These are phyloP conservation scores for Nannospalax galili DNA, from an alignment of 2,113 vertebrate genomes.

Conservation along the genomic window DNA sequence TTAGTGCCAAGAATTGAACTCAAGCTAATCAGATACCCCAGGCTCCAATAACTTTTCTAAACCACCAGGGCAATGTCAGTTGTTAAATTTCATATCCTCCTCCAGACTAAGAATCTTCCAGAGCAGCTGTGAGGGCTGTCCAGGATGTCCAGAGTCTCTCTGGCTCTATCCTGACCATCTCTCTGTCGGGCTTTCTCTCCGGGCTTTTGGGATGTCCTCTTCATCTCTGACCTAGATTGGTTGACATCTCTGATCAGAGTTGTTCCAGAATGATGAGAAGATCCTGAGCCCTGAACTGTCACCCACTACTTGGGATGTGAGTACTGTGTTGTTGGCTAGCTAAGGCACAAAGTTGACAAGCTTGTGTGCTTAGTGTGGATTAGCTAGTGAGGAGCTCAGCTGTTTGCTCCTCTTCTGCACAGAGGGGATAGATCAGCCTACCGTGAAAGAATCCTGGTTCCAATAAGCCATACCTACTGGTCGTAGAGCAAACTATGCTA, in stretches of 20 bases:
- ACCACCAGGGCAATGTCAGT: neutral
- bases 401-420: neutral
- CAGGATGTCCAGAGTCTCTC: too few relatives aligned
- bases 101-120: neutral
- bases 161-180: fast-evolving
- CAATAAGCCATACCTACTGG: neutral
- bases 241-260: neutral
- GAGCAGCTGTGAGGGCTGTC: neutral
- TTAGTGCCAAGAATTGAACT: neutral
- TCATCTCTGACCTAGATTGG: neutral
- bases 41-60: neutral
- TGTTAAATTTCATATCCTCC: neutral
- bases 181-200: neutral
- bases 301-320: neutral
- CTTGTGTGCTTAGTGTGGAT: neutral
- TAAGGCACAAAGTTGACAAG: neutral
- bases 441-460: neutral
- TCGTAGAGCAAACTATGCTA: neutral
- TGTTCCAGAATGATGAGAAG: neutral
- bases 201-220: neutral
- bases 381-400: neutral
- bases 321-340: neutral
- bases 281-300: neutral
- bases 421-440: neutral
- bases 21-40: neutral